Evolutionary conservation across 2,113 vertebrate species (phyloP).

Genomic region (Cygnus buccinator): DNA sequence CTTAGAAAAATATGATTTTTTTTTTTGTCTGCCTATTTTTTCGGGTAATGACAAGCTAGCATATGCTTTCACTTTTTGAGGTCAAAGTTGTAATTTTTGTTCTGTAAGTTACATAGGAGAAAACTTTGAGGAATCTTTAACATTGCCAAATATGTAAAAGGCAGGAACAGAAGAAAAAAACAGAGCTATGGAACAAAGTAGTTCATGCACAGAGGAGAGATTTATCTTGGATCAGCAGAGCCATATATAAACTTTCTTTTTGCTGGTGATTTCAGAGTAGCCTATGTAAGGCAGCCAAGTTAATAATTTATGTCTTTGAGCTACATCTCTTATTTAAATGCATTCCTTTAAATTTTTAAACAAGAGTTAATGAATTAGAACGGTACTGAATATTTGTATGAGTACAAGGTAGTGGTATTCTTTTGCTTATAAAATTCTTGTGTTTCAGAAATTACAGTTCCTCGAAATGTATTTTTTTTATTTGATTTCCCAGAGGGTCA

Average conservation of each 20-base stretch:
- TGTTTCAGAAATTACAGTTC: constrained; percentile 2
- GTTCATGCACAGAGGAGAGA: constrained; percentile 39
- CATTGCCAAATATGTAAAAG: constrained; percentile 69
- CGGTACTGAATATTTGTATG: constrained; percentile 8
- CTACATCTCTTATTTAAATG: constrained; percentile 10
- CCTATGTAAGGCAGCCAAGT: constrained; percentile 7
- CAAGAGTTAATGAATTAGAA: background rate
- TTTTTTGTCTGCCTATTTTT: constrained; percentile 44
- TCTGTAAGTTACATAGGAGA: constrained; percentile 59
- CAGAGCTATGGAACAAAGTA: constrained; percentile 57
- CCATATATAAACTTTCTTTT: constrained; percentile 46
- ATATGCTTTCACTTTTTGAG: constrained; percentile 72
- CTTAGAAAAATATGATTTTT: constrained; percentile 42
- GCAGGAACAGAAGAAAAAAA: constrained; percentile 47
- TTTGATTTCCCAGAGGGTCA: background rate
- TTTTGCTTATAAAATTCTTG: constrained; percentile 8
- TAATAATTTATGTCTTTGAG: constrained; percentile 51
- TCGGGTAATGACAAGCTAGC: constrained; percentile 50
- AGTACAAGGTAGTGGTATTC: background rate
- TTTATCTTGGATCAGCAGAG: constrained; percentile 66
- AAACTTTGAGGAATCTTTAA: constrained; percentile 71
- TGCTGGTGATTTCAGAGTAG: constrained; percentile 45
- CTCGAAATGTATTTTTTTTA: background rate
- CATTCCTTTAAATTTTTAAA: constrained; percentile 45
- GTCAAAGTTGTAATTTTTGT: constrained; percentile 61